phyloP scores from a whole-genome alignment of 2,888 invertebrate genomes.

The Pedicia rivosa region DNA sequence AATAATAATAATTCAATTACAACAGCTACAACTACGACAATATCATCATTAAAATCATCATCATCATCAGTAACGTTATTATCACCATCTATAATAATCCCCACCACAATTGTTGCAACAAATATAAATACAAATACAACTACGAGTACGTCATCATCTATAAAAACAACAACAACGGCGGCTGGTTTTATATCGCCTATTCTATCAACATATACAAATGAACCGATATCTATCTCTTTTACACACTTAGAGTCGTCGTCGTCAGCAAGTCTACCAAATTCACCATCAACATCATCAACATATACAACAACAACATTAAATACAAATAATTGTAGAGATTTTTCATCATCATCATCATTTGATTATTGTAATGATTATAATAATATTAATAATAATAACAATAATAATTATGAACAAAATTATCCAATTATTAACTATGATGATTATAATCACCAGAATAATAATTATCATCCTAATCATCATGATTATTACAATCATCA shows the following conservation, averaged over 20 bases:
- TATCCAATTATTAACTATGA: too few species aligned
- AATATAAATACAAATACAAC: slow-evolving; percentile 8
- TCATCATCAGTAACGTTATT: slow-evolving; percentile 6
- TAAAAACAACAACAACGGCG: neutral
- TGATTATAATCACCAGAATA: neutral
- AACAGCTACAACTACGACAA: too few species aligned
- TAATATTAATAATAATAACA: too few species aligned
- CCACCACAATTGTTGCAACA: slow-evolving; percentile 14
- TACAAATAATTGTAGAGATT: too few species aligned
- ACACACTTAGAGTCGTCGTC: slow-evolving; percentile 12
- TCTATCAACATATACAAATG: neutral
- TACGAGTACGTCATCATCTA: slow-evolving; percentile 11
- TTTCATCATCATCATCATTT: too few species aligned
- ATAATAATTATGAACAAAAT: too few species aligned
- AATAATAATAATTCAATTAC: slow-evolving; percentile 9
- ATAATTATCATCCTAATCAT: too few species aligned
- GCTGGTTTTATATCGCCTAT: neutral
- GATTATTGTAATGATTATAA: neutral
- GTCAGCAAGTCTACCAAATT: slow-evolving; percentile 19
- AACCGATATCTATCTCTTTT: neutral
- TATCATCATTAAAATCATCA: neutral
- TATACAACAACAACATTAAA: slow-evolving; percentile 8
- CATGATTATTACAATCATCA: neutral
- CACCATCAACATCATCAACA: slow-evolving; percentile 13
- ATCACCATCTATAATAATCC: slow-evolving; percentile 15